Percentiles rank a stretch among this genome's conserved stretches.
These are phyloP conservation scores for Machimus rusticus DNA, from an alignment of 2,888 invertebrate genomes.

Conservation along the genomic window DNA sequence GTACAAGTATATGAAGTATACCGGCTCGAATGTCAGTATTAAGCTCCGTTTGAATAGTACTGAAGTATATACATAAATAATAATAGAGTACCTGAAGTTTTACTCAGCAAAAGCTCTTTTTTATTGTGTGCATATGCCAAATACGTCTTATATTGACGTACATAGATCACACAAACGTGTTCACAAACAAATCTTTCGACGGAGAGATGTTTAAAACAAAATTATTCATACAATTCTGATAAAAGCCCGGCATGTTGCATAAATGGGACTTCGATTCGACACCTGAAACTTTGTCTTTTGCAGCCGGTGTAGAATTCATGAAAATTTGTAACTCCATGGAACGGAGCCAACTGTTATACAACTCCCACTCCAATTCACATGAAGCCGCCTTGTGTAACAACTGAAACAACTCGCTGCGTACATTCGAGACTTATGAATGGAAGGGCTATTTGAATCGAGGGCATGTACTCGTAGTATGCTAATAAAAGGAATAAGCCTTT, in stretches of 20 bases:
- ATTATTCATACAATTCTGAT: not conserved
- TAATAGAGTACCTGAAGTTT: no score
- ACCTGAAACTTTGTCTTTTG: not conserved
- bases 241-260: not conserved
- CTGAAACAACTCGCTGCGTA: not conserved
- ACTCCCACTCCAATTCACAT: not conserved
- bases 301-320: not conserved
- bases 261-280: not conserved
- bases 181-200: not conserved
- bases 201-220: not conserved
- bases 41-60: no score
- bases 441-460: not conserved
- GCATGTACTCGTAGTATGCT: not conserved
- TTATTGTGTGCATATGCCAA: no score
- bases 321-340: not conserved
- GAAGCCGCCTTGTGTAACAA: not conserved
- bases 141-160: no score
- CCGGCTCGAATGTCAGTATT: no score
- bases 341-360: not conserved
- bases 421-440: not conserved
- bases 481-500: not conserved
- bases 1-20: no score
- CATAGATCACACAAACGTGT: not conserved
- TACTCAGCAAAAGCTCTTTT: no score
- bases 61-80: no score